Evolutionary conservation across 2,888 invertebrate genomes (phyloP), one percentile per base, ranked within the genome.

Genomic region (Zonitis immaculata): DNA sequence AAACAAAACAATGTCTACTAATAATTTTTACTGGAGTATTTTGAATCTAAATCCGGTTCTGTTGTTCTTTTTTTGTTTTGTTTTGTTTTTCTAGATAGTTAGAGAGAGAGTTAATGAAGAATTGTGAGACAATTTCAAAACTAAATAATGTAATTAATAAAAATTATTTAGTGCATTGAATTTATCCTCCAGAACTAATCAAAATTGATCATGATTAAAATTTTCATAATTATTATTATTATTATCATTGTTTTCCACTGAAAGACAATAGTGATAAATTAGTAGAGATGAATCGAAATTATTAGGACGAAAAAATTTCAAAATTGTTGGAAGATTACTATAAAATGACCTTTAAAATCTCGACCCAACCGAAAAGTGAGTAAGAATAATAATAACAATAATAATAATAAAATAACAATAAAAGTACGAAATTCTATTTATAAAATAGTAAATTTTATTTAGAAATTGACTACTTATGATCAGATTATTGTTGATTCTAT

Each of bases 101-200:
- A n/a, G n/a, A n/a, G 35, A 18, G 35, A 35, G 35, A 35, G 35
- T 35, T 35, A 35, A 18, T 35, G 35, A 35, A 35, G 35, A 35
- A 16, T 9, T 12, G n/a, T n/a, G n/a, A 50, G 18, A 44, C 18
- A 22, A n/a, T 50, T 50, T 44, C 44, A 25, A 30, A 51, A 51
- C 42, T 44, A 44, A 27, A 49, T n/a, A 16, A 49, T n/a, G 11
- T 18, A 20, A 9, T 3, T 3, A 35, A 35, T 11, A 18, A 22
- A 11, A 45, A 42, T 42, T 42, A 51, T 51, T 46, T 16, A 43
- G 49, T 28, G 49, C 49, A 44, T 44, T 32, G n/a, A 49, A 35
- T 14, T 44, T 22, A 49, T 49, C 44, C 35, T 20, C 45, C 27
- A 32, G 45, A 51, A 51, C 50, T 39, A 44, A 49, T 8, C 18